Percentiles rank a stretch among this genome's conserved stretches.
phyloP scores from a whole-genome alignment of 2,797 vertebrate genomes.

The Platalea minor region DNA sequence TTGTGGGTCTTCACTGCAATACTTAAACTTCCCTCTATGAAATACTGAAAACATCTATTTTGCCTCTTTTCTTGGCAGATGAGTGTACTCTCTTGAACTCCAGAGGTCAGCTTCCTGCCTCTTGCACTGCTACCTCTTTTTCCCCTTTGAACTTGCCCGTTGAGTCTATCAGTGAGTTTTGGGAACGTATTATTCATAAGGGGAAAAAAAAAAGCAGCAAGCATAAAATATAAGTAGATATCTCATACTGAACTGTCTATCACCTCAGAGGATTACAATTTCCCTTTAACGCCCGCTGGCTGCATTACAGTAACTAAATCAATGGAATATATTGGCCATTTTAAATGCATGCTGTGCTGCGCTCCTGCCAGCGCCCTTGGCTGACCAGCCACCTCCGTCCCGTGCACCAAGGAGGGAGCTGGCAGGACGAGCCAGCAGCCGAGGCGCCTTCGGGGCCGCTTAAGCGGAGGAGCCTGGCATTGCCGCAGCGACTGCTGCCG shows the following conservation, averaged over 20 bases:
- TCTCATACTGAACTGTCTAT: not conserved
- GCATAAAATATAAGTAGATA: not conserved
- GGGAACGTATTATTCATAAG: not conserved
- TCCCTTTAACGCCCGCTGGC: not conserved
- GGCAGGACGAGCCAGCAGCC: rapidly evolving
- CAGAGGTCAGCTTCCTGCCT: not conserved
- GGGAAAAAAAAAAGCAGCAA: not conserved
- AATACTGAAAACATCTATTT: not conserved
- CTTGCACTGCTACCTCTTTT: not conserved
- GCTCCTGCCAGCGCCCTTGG: not conserved
- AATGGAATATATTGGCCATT: not conserved
- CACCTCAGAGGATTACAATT: not conserved
- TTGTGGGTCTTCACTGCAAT: not conserved
- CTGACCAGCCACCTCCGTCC: not conserved
- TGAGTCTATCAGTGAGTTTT: not conserved
- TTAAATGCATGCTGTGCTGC: not conserved
- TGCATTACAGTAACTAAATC: not conserved
- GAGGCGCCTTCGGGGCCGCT: not conserved
- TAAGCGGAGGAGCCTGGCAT: not conserved
- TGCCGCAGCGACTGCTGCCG: not conserved
- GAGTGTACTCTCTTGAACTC: not conserved
- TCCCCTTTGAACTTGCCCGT: not conserved
- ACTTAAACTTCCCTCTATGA: not conserved
- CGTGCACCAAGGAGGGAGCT: rapidly evolving
- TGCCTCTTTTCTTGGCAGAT: not conserved